Evolutionary conservation across 2,797 vertebrate genomes (phyloP).

Genomic region (Xiphorhynchus erythropygius): DNA sequence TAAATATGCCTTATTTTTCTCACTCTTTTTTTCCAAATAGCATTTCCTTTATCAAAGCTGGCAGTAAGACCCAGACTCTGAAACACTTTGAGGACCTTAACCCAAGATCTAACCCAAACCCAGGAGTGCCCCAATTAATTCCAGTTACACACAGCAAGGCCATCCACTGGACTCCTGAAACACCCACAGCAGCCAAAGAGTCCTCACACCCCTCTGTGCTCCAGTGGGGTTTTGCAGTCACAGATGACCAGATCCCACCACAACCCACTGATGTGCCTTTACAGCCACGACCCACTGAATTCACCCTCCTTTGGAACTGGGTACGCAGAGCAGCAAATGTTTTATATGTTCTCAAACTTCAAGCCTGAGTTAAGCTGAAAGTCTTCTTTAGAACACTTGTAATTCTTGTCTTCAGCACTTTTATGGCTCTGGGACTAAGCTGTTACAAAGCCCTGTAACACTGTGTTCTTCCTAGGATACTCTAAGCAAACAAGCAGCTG

Average conservation of each 20-base stretch:
- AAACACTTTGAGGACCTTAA: neutral
- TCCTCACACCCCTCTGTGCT: neutral
- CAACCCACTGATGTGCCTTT: rapidly evolving
- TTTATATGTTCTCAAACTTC: neutral
- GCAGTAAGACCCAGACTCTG: neutral
- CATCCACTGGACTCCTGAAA: neutral
- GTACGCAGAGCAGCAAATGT: rapidly evolving
- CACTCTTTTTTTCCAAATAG: neutral
- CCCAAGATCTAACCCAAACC: neutral
- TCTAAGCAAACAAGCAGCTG: neutral
- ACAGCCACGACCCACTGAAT: neutral
- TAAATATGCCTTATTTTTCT: neutral
- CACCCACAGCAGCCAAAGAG: neutral
- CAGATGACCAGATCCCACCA: neutral
- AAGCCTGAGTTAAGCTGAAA: neutral
- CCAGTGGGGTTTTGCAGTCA: neutral
- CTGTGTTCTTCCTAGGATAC: neutral
- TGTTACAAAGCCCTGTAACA: neutral
- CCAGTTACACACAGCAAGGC: neutral
- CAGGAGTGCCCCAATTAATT: neutral
- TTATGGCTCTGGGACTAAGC: neutral
- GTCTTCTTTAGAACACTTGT: neutral
- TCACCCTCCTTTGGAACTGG: neutral
- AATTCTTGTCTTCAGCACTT: neutral
- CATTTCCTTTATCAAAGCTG: neutral